Conservation (phyloP, 1,140 invertebrate species). For the Sitophilus oryzae region DNA sequence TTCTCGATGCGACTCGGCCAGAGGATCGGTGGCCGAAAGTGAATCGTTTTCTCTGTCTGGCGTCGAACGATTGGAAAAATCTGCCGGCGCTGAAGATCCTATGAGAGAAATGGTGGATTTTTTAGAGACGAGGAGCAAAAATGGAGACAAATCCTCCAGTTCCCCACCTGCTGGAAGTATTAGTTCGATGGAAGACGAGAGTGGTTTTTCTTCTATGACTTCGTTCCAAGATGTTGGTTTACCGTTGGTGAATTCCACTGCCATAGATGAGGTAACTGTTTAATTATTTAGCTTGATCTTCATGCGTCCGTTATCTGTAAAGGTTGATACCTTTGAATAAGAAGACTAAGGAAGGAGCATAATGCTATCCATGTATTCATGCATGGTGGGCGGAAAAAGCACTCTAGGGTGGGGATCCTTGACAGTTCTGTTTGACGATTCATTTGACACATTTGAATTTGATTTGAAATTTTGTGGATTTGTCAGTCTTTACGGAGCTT, state of each 20-base stretch:
- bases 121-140: not conserved
- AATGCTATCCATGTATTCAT: no score
- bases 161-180: conserved; percentile 48
- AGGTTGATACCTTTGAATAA: no score
- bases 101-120: conserved; percentile 4
- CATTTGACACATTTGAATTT: no score
- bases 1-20: conserved; percentile 2
- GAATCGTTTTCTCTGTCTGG: conserved; percentile 8
- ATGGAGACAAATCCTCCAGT: conserved; percentile 32
- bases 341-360: no score
- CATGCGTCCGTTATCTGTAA: no score
- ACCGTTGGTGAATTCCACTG: conserved; percentile 47
- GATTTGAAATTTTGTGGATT: no score
- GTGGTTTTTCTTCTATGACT: conserved; percentile 75
- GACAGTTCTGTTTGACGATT: no score
- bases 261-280: conserved; percentile 30
- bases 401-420: no score
- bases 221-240: conserved; percentile 73
- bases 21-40: conserved; percentile 13
- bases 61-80: not conserved
- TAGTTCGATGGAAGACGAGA: conserved; percentile 65
- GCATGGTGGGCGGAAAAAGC: no score
- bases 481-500: no score
- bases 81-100: not conserved
- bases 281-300: no score